Evolutionary conservation across 2,888 invertebrate species (phyloP).

Genomic region (Hemaris fuciformis): DNA sequence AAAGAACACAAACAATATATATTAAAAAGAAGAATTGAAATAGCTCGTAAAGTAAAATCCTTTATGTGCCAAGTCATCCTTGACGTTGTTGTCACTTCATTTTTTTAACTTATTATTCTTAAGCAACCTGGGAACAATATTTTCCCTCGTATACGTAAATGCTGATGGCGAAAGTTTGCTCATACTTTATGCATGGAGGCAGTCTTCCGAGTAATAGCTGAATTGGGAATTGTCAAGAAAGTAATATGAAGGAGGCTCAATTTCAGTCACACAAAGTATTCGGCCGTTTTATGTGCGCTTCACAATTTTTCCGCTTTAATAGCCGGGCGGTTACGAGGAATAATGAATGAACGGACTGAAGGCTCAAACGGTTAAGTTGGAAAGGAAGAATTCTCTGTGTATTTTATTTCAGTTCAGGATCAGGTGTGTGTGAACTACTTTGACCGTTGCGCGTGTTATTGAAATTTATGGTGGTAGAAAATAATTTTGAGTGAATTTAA

Average conservation of each 20-base stretch:
- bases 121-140: slow-evolving; percentile 32
- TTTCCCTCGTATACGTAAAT: slow-evolving; percentile 34
- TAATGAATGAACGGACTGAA: background rate
- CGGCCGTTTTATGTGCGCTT: background rate
- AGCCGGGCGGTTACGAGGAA: background rate
- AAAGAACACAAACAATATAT: too few species aligned
- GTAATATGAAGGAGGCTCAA: slow-evolving; percentile 16
- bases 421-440: background rate
- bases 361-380: background rate
- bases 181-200: slow-evolving; percentile 51
- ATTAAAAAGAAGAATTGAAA: too few species aligned
- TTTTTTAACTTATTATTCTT: slow-evolving; percentile 18
- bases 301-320: slow-evolving; percentile 9
- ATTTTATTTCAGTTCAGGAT: background rate
- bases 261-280: slow-evolving; percentile 16
- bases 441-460: too few species aligned
- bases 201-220: slow-evolving; percentile 37
- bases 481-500: too few species aligned
- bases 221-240: slow-evolving; percentile 31
- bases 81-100: background rate
- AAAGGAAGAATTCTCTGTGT: background rate
- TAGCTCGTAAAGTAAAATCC: background rate
- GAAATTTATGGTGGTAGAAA: too few species aligned
- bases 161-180: slow-evolving; percentile 38
- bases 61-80: background rate